A percentile compares a stretch with the other conserved stretches of the same genome.
Conservation (phyloP, 2,797 vertebrate species). For the Myotis findleyi region DNA sequence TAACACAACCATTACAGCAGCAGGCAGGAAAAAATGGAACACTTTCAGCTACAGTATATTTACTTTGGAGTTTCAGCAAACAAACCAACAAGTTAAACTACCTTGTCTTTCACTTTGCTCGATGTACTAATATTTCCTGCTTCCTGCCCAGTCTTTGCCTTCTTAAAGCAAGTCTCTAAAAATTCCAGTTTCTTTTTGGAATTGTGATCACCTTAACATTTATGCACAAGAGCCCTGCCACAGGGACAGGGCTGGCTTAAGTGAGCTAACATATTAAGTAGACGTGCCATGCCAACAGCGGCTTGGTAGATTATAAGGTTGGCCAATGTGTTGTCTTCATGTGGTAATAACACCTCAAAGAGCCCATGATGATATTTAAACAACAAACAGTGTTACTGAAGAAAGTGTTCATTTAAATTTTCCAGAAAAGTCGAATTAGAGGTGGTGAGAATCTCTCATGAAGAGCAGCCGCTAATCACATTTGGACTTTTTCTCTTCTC, state of each 20-base stretch:
- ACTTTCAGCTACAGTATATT: conserved; percentile 92
- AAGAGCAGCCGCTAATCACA: conserved; percentile 86
- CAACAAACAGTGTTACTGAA: conserved; percentile 82
- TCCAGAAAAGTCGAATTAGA: conserved; percentile 86
- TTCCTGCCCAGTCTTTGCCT: conserved; percentile 44
- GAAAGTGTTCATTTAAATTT: conserved; percentile 86
- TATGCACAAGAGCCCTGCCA: conserved; percentile 82
- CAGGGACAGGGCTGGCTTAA: conserved; percentile 78
- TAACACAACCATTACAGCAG: conserved; percentile 92
- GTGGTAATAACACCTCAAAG: conserved; percentile 85
- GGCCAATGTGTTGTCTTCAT: conserved; percentile 79
- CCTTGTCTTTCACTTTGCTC: conserved; percentile 87
- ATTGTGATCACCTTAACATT: conserved; percentile 81
- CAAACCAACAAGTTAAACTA: conserved; percentile 90
- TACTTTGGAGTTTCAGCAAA: conserved; percentile 91
- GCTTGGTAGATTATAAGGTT: conserved; percentile 83
- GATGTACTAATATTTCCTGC: conserved; percentile 85
- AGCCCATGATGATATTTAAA: conserved; percentile 84
- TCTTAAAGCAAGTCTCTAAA: conserved; percentile 82
- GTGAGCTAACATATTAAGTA: conserved; percentile 72
- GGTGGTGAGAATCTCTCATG: conserved; percentile 85
- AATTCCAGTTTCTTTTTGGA: conserved; percentile 78
- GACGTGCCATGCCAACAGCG: conserved; percentile 77
- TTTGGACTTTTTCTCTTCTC: conserved; percentile 82
- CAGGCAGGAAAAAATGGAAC: conserved; percentile 92